A percentile compares a stretch with the other conserved stretches of the same genome.
Conservation (phyloP, 1,140 invertebrate genomes). For the Heliconius hewitsoni region DNA sequence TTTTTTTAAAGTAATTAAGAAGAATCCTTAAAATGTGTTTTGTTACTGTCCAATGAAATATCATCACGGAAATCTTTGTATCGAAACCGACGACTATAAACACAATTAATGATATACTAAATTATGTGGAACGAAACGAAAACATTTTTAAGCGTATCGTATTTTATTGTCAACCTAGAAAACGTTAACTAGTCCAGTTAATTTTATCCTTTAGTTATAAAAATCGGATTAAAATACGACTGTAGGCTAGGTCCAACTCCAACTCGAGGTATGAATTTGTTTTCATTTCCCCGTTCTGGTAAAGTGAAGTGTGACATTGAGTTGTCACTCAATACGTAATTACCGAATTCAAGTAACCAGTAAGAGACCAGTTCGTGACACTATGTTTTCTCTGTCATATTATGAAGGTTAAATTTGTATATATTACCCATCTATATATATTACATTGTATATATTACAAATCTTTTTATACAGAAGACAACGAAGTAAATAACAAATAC, state of each 20-base stretch:
- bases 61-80: conserved; percentile 7
- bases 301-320: too few relatives aligned
- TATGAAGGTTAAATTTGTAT: too few relatives aligned
- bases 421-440: too few relatives aligned
- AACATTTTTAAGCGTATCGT: conserved; percentile 21
- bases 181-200: not conserved
- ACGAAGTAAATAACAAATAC: not conserved
- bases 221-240: not conserved
- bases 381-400: too few relatives aligned
- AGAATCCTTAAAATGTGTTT: not conserved
- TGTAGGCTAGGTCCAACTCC: too few relatives aligned
- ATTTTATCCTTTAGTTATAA: not conserved
- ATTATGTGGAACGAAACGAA: conserved; percentile 20
- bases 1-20: not conserved
- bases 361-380: too few relatives aligned
- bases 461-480: too few relatives aligned
- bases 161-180: conserved; percentile 17
- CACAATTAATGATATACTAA: conserved; percentile 26
- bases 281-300: too few relatives aligned
- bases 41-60: not conserved
- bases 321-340: too few relatives aligned
- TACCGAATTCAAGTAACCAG: too few relatives aligned
- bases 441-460: too few relatives aligned
- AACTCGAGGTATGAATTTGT: too few relatives aligned
- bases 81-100: conserved; percentile 17